Evolutionary conservation across 2,113 vertebrate species (phyloP).

Genomic region (Eulemur rufifrons): DNA sequence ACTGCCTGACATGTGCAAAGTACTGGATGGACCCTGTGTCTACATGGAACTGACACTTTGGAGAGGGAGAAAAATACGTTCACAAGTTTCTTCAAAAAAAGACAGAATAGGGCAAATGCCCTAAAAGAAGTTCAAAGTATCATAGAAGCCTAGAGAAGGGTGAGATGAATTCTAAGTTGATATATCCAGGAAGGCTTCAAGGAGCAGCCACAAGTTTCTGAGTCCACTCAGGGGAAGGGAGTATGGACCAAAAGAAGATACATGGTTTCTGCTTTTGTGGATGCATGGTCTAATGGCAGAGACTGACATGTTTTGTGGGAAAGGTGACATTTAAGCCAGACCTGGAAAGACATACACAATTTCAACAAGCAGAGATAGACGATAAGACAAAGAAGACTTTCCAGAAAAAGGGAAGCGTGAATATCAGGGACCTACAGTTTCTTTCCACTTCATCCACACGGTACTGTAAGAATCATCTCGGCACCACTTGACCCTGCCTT

Average conservation of each 20-base stretch:
- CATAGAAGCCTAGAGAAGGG: not conserved
- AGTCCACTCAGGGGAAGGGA: not conserved
- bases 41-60: not conserved
- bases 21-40: not conserved
- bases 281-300: not conserved
- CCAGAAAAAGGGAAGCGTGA: not conserved
- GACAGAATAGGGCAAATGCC: not conserved
- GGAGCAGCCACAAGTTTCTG: not conserved
- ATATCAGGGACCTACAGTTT: not conserved
- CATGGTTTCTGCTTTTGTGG: not conserved
- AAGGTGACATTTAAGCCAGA: not conserved
- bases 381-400: not conserved
- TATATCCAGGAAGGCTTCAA: not conserved
- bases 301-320: not conserved
- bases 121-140: not conserved
- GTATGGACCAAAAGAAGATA: not conserved
- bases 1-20: not conserved
- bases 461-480: not conserved
- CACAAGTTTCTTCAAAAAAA: not conserved
- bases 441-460: not conserved
- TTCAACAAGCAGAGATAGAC: not conserved
- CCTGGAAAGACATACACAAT: not conserved
- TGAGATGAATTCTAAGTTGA: not conserved
- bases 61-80: not conserved
- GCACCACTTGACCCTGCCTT: not conserved